A percentile compares a stretch with the other conserved stretches of the same genome.
Evolutionary conservation across 2,113 vertebrate species (phyloP).

Genomic region (Eulemur macaco): DNA sequence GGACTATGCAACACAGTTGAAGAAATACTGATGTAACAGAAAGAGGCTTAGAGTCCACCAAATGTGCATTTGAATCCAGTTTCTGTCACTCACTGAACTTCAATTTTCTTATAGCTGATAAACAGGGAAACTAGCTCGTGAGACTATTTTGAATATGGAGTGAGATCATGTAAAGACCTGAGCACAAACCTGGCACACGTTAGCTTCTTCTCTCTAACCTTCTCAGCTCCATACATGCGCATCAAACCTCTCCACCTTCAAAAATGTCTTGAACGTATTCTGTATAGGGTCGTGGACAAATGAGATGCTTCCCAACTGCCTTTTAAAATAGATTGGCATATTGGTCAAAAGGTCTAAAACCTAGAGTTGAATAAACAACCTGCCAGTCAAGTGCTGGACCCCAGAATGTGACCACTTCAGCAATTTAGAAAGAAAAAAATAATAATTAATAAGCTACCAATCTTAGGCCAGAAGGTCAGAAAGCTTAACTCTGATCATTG

Average conservation of each 20-base stretch:
- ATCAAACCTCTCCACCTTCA: background rate
- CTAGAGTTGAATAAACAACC: background rate
- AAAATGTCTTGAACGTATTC: background rate
- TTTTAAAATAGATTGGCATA: background rate
- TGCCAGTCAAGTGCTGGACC: background rate
- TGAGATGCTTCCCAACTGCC: background rate
- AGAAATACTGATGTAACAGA: background rate
- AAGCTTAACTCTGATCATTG: background rate
- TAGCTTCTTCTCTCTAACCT: background rate
- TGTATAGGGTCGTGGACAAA: background rate
- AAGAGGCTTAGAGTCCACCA: background rate
- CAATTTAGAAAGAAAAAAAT: slow-evolving; percentile 8
- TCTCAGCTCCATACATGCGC: background rate
- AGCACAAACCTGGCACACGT: background rate
- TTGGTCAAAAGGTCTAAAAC: background rate
- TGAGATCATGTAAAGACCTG: background rate
- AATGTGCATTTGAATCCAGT: slow-evolving; percentile 27
- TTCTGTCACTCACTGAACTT: slow-evolving; percentile 3
- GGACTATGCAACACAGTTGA: background rate
- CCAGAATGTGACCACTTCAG: background rate
- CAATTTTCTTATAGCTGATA: slow-evolving; percentile 55
- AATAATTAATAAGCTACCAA: slow-evolving; percentile 11
- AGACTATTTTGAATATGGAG: background rate
- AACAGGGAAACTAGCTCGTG: background rate
- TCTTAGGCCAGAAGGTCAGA: background rate